Conservation (phyloP, 2,888 invertebrate genomes). For the Sinelater perroti region DNA sequence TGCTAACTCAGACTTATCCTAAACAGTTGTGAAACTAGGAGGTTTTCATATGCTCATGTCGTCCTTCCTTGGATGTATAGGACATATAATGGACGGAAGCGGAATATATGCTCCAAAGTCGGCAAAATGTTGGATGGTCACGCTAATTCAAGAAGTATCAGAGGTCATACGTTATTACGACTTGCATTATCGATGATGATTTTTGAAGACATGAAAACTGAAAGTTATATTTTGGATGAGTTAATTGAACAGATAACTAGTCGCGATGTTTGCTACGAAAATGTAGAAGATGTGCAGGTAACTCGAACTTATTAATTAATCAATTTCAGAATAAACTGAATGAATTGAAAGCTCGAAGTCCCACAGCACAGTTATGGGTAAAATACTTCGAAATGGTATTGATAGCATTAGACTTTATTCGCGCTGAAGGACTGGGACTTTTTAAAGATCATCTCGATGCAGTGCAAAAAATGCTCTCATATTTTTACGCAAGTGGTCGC, state of each 20-base stretch:
- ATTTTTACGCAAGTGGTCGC: no score
- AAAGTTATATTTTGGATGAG: conserved; percentile 43
- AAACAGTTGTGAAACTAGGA: conserved; percentile 49
- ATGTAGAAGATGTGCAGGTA: conserved; percentile 30
- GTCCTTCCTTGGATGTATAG: conserved; percentile 44
- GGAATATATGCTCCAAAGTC: conserved; percentile 44
- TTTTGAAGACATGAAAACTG: conserved; percentile 46
- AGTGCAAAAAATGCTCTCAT: no score
- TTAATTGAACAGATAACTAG: no score
- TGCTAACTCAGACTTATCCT: conserved; percentile 35
- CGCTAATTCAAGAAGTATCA: conserved; percentile 51
- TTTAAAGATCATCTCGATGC: no score
- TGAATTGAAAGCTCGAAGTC: no score
- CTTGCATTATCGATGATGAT: conserved; percentile 42
- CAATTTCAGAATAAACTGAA: no score
- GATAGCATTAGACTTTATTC: no score
- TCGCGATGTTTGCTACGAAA: no score
- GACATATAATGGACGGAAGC: conserved; percentile 43
- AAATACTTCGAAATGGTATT: no score
- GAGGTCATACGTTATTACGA: conserved; percentile 50
- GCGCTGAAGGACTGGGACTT: no score
- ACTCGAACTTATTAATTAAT: no score
- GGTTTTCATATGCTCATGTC: conserved; percentile 54
- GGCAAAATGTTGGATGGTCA: conserved; percentile 50
- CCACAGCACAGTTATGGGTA: no score